Base-by-base conservation (phyloP, 2,797 vertebrate genomes). In the Hydrolagus colliei region DNA sequence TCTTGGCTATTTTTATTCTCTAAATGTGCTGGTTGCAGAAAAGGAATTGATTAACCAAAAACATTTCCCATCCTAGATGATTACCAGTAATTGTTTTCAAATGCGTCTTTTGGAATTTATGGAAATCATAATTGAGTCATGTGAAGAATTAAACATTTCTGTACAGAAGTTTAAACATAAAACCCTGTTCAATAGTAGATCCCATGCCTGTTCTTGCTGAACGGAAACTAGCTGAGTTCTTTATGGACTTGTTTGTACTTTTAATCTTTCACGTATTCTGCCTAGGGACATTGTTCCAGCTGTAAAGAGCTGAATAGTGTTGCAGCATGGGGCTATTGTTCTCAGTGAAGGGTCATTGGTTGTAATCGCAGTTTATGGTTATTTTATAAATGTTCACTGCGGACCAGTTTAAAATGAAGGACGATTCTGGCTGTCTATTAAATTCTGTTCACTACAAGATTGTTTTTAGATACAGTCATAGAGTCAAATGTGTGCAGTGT, bases 401-500 rank as follows among this genome's bases (percentile, higher is more conserved):
- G 32, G 65, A 71, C 41, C 62, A 41, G 16, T 41, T 82, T 84
- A 68, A 84, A 71, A 35, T 84, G 65, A 10, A 84, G 52, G 27
- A 41, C 35, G 68, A 5, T 52, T 52, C 65, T 52, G 65, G 9
- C 41, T 61, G 52, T 82, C 18, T 35, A 68, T 84, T 35, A 35
- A 68, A 71, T 67, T 27, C 65, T 84, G 22, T 20, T 82, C 18
- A 6, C 14, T 16, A 16, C 27, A 65, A 65, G 79, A 16, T 67
- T 82, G 27, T 32, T 68, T 71, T 84, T 84, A 41, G 41, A 35
- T 84, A 67, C 6, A 63, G 35, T 68, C 67, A 68, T 84, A 84
- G 65, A 68, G 79, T 16, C 65, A 20, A 67, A 71, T 84, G 32
- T 68, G 65, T 71, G 79, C 79, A 84, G 65, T 68, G 79, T 63